Base-by-base conservation (phyloP, 2,888 invertebrate species). In the Dicroscelio sp. region DNA sequence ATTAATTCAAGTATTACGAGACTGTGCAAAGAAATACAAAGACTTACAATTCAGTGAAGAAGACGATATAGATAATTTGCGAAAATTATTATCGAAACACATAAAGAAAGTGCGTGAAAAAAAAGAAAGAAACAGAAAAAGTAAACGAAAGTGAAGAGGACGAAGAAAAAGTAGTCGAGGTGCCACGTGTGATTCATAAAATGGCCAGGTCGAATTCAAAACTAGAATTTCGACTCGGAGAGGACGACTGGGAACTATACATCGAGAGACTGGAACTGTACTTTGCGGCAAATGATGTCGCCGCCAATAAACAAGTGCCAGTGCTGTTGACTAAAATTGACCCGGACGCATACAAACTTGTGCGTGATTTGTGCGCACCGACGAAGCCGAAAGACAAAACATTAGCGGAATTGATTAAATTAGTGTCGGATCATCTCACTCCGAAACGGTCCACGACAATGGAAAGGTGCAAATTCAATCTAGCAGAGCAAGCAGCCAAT, bases 341-440 rank as follows among this genome's bases (percentile, higher is more conserved):
- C 38, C 75, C 75, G 20, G 83, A 89, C 8, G 80, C 84, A 25
- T 88, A 83, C 27, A 86, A 79, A n/a, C n/a, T n/a, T n/a, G n/a
- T n/a, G n/a, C n/a, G n/a, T n/a, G 83, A 92, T 27, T 33, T 94
- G 52, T 86, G 90, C 25, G 90, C 90, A 0, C 93, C 93, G 35
- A 76, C n/a, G 1, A 92, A 90, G 76, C 88, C 91, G 5, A 90
- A 17, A 38, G 80, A 75, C 0, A 90, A 88, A 63, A 60, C 80
- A 20, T 93, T 80, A 67, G 80, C n/a, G 0, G 90, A 92, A 1
- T 23, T 94, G 33, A 82, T 93, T 1, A 82, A 92, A 76, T 2
- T 86, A 30, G 69, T 94, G 73, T 43, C 83, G 0, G 79, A 92
- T 0, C 93, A 93, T 82, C 75, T 90, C 10, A 82, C 75, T 27